Evolutionary conservation across 2,888 invertebrate genomes (phyloP).

Genomic region (Brachyptera risi): DNA sequence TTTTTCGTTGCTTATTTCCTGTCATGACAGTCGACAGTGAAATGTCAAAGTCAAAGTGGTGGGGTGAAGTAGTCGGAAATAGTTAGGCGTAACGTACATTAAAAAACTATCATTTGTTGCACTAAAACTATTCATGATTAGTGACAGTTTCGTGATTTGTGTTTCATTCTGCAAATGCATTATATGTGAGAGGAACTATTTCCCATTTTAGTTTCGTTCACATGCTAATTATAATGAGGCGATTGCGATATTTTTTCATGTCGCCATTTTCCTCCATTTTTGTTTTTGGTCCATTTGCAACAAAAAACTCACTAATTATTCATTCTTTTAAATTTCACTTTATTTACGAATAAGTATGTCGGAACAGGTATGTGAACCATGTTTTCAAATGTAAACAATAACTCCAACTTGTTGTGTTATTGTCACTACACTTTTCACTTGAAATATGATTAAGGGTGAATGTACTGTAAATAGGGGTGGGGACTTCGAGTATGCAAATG

Average conservation of each 20-base stretch:
- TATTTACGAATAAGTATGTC: no score
- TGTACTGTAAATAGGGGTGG: no score
- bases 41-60: conserved; percentile 1
- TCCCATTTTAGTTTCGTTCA: neutral
- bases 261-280: conserved; percentile 34
- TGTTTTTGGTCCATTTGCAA: conserved; percentile 22
- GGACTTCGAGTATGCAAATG: no score
- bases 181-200: no score
- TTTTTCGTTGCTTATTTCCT: neutral
- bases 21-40: conserved; percentile 5
- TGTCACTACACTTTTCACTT: no score
- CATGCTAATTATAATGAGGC: conserved; percentile 6
- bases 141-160: neutral
- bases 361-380: no score
- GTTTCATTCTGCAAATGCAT: neutral
- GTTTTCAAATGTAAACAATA: no score
- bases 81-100: conserved; percentile 4
- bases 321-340: neutral
- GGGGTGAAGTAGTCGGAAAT: conserved; percentile 1
- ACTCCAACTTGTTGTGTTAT: no score
- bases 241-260: conserved; percentile 28
- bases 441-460: no score
- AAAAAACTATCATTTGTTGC: neutral
- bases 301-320: neutral
- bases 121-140: neutral